Conservation (phyloP, 2,797 vertebrate genomes). For the Poecilia velifera region DNA sequence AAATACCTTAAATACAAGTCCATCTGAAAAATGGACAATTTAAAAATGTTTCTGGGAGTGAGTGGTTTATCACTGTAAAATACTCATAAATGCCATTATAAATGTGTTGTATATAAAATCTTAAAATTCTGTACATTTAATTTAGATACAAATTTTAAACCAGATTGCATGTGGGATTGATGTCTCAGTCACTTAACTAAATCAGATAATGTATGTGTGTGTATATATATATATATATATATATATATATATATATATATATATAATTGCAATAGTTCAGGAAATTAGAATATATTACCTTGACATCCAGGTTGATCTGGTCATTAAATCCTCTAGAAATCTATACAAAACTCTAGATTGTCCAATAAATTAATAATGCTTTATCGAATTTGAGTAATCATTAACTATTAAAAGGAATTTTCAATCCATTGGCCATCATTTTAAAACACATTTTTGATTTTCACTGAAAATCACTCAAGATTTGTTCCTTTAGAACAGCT, state of each 20-base stretch:
- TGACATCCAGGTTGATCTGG: neutral
- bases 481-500: neutral
- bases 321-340: neutral
- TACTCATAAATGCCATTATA: neutral
- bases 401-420: neutral
- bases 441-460: neutral
- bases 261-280: neutral
- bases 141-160: neutral
- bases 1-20: neutral
- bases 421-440: neutral
- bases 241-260: too few relatives aligned
- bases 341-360: neutral
- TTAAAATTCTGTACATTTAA: neutral
- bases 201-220: neutral
- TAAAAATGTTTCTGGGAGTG: neutral
- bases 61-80: neutral
- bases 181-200: too few relatives aligned
- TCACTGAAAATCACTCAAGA: neutral
- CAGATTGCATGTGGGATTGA: too few relatives aligned
- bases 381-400: neutral
- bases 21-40: neutral
- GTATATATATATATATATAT: too few relatives aligned
- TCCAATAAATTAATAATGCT: neutral
- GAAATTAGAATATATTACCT: neutral
- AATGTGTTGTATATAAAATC: neutral